Evolutionary conservation across 2,797 vertebrate genomes (phyloP), one percentile per base, ranked within the genome.

Genomic region (Artibeus lituratus): DNA sequence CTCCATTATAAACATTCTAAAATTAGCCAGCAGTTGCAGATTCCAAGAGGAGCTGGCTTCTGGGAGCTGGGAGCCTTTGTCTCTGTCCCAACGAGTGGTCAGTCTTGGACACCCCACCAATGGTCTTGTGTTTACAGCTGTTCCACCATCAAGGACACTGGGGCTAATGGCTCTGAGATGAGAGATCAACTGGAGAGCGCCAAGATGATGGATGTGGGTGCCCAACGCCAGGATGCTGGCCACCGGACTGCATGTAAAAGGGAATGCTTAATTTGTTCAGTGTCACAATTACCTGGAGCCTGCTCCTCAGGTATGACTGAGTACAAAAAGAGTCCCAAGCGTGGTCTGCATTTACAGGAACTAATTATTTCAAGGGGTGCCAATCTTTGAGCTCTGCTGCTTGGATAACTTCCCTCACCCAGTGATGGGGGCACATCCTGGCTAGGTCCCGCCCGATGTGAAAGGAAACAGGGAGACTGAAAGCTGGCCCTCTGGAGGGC

Each of bases 81-180:
- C 77, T 65, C 74, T 53, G 55, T 62, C 73, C 81, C 55, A 69
- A 22, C 21, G 14, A 1, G 37, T 87, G n/a, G 81, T 82, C 42
- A 80, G 93, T 67, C 95, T 80, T 4, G 0, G 91, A 74, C 70
- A 87, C 87, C 67, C 84, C 73, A 55, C 7, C 18, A 67, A 94
- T 0, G 6, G 94, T 86, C 90, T 87, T 21, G 3, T 47, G 87
- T 95, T 97, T 95, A 96, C 67, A 93, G 96, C 91, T 96, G 93
- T 94, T 87, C 69, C 26, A 53, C 95, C 55, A 24, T 82, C 95
- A 92, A 97, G 93, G 96, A 97, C 51, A 4, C 80, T 3, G 77
- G 84, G 49, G 84, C 98, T 97, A 95, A 97, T 85, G 95, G 95
- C 90, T 96, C 72, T 9, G 0, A 91, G 73, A 87, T 35, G 1